phyloP scores from a whole-genome alignment of 2,888 invertebrate genomes.

The Lepetodrilus schrolli region DNA sequence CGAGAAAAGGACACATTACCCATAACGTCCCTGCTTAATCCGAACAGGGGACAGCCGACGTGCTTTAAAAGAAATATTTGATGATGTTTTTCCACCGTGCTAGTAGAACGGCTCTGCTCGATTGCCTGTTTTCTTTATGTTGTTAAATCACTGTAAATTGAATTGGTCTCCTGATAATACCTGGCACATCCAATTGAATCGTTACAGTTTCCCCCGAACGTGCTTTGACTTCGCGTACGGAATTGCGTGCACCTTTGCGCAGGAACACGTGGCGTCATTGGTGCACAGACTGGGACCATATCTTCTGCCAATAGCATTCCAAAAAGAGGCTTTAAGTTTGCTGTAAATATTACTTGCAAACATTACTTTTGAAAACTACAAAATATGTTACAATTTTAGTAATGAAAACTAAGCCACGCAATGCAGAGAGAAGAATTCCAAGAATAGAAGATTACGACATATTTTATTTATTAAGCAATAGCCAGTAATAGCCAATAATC shows the following conservation, averaged over 20 bases:
- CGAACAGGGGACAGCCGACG: not conserved
- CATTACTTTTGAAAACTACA: too few relatives aligned
- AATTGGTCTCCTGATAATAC: constrained; percentile 29
- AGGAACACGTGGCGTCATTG: constrained; percentile 1
- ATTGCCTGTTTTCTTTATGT: constrained; percentile 24
- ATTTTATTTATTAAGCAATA: too few relatives aligned
- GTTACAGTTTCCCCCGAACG: not conserved
- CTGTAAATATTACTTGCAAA: too few relatives aligned
- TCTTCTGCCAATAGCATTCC: too few relatives aligned
- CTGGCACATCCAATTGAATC: constrained; percentile 22
- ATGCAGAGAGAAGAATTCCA: too few relatives aligned
- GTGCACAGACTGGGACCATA: not conserved
- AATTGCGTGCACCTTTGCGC: not conserved
- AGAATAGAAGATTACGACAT: too few relatives aligned
- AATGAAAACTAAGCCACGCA: too few relatives aligned
- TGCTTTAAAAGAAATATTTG: constrained; percentile 26
- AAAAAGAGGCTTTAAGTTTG: too few relatives aligned
- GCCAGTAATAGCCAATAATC: too few relatives aligned
- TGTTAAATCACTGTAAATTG: constrained; percentile 30
- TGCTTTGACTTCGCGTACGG: not conserved
- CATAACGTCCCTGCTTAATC: not conserved
- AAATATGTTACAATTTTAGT: too few relatives aligned
- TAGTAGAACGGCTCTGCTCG: not conserved
- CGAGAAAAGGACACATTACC: not conserved
- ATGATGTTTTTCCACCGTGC: constrained; percentile 23